phyloP scores from a whole-genome alignment of 2,888 invertebrate species.

The Philaethria dido region DNA sequence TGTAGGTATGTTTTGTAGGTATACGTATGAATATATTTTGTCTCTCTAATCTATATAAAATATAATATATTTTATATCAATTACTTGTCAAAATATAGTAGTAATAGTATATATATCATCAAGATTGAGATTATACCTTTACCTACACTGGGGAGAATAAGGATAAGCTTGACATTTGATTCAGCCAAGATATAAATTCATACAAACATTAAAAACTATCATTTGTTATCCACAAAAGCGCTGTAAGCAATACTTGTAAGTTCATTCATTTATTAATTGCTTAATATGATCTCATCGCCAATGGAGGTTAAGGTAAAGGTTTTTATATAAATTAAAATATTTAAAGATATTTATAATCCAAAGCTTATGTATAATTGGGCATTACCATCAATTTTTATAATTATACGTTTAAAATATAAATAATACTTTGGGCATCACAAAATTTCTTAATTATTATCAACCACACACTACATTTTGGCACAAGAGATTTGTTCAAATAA shows the following conservation, averaged over 20 bases:
- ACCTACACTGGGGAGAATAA: background rate
- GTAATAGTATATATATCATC: too few species aligned
- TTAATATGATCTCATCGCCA: background rate
- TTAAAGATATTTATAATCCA: background rate
- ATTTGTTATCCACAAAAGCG: background rate
- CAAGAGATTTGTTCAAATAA: conserved; percentile 1
- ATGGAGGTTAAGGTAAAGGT: background rate
- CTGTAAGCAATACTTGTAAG: background rate
- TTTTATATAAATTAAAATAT: background rate
- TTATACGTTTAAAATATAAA: conserved; percentile 9
- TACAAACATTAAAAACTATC: background rate
- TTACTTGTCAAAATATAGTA: too few species aligned
- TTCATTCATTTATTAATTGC: conserved; percentile 1
- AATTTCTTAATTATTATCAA: conserved; percentile 17
- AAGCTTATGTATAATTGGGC: background rate
- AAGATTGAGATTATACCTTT: background rate
- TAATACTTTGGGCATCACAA: conserved; percentile 23
- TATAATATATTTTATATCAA: background rate
- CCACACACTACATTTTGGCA: conserved; percentile 15
- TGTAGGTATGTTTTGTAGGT: too few species aligned
- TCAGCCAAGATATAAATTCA: too few species aligned
- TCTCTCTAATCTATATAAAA: background rate
- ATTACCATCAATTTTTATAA: conserved; percentile 1
- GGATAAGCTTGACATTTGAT: background rate
- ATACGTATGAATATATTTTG: too few species aligned